Evolutionary conservation across 2,113 vertebrate species (phyloP), one percentile per base, ranked within the genome.

Genomic region (Sprattus sprattus): DNA sequence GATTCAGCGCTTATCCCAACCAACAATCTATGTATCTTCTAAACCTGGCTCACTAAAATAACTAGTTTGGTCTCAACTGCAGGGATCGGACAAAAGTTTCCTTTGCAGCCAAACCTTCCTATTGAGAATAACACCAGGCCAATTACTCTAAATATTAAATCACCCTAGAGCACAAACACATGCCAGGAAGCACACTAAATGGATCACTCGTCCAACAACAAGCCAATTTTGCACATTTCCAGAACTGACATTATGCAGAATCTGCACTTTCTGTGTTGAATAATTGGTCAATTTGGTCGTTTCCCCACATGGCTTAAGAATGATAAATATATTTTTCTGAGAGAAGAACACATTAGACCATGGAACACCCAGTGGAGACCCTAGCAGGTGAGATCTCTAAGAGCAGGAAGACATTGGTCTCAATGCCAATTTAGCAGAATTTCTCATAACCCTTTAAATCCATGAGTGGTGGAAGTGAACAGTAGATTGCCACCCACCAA

Each of bases 251-350:
- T 89, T 91, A 89, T 92, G 94, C 93, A 87, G 90, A 92, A 89
- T 92, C 88, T 91, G 93, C 93, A 93, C 89, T 93, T 94, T 86
- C 85, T 89, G 86, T 92, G 85, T 87, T 91, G 91, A 94, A 89
- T 93, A 93, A 94, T 93, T 93, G 93, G 91, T 92, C 92, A 92
- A 93, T 93, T 93, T 91, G 91, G 89, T 88, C 82, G 91, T 91
- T 88, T 89, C 54, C 82, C 89, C 88, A 88, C 89, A 84, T 83
- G 88, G 89, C 90, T 92, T 84, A 45, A 60, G 86, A 91, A 92
- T 92, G 92, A 94, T 91, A 86, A 91, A 94, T 93, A 85, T 92
- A 89, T 90, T 93, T 92, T 92, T 89, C 83, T 88, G 52, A 86
- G 86, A 85, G 82, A 90, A 81, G 81, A 86, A 84, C 90, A 85